Percentiles rank a stretch among this genome's conserved stretches.
Conservation (phyloP, 2,888 invertebrate species). For the Meghimatium bilineatum region DNA sequence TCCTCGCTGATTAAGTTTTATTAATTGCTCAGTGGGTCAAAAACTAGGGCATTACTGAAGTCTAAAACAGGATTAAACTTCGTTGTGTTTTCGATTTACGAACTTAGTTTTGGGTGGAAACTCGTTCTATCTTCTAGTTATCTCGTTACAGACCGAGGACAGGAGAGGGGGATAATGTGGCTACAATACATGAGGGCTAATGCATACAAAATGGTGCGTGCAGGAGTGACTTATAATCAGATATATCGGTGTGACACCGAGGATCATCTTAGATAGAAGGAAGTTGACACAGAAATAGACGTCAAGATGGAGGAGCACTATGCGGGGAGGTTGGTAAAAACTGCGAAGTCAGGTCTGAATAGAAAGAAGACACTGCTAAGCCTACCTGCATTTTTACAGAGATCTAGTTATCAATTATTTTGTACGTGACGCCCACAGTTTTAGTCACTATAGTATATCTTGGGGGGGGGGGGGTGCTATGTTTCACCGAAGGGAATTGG, state of each 20-base stretch:
- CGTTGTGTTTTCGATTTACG: conserved; percentile 24
- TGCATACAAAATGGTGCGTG: not conserved
- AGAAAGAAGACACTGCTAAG: no score
- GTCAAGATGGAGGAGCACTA: not conserved
- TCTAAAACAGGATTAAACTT: conserved; percentile 16
- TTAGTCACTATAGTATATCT: no score
- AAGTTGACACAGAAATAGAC: not conserved
- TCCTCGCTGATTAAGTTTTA: conserved; percentile 33
- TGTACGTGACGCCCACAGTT: no score
- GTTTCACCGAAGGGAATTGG: no score
- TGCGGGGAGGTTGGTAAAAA: not conserved
- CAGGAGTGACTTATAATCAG: not conserved
- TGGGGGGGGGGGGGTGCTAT: no score
- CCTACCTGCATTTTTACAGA: no score
- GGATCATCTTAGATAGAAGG: not conserved
- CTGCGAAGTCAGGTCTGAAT: not conserved
- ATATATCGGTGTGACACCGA: not conserved
- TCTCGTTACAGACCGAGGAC: not conserved
- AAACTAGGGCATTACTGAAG: conserved; percentile 29
- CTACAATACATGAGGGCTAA: not conserved
- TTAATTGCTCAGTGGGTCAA: conserved; percentile 43
- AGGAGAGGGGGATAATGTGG: not conserved
- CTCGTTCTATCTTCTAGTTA: not conserved
- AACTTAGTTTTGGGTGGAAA: not conserved
- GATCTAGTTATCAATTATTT: no score